Percentiles rank a stretch among this genome's conserved stretches.
These are phyloP conservation scores for Falco naumanni DNA, from an alignment of 2,797 vertebrate genomes.

Conservation along the genomic window DNA sequence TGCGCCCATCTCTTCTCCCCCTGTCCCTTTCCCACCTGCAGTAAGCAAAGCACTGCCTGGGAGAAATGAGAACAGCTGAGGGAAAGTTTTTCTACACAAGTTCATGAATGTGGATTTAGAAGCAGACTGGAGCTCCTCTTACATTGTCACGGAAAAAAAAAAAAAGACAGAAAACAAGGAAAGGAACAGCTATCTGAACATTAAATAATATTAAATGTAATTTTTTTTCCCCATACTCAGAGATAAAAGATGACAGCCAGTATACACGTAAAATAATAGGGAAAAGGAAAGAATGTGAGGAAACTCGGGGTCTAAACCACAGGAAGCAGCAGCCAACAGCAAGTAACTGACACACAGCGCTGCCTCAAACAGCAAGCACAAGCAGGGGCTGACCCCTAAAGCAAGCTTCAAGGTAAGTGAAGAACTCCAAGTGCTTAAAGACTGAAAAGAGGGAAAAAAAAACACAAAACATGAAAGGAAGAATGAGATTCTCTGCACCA, in stretches of 20 bases:
- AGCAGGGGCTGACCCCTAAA: not conserved
- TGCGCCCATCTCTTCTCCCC: fast-evolving
- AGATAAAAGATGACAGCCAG: not conserved
- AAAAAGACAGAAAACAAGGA: not conserved
- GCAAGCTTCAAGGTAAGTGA: not conserved
- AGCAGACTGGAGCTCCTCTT: not conserved
- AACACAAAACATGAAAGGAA: not conserved
- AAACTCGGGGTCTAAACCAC: not conserved
- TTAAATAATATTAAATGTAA: not conserved
- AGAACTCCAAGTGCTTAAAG: not conserved
- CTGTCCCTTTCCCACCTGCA: not conserved
- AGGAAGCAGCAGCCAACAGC: not conserved
- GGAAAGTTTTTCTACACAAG: not conserved
- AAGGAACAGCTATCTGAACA: not conserved
- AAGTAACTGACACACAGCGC: not conserved
- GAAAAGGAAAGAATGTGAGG: not conserved
- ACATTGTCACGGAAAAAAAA: not conserved
- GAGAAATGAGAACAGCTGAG: not conserved
- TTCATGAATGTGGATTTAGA: not conserved
- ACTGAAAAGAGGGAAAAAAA: not conserved
- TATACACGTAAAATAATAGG: fast-evolving
- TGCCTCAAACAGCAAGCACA: not conserved
- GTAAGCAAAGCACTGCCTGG: not conserved
- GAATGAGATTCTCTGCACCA: not conserved
- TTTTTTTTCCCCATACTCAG: not conserved